Evolutionary conservation across 2,113 vertebrate genomes (phyloP).

Genomic region (Sciurus niger): DNA sequence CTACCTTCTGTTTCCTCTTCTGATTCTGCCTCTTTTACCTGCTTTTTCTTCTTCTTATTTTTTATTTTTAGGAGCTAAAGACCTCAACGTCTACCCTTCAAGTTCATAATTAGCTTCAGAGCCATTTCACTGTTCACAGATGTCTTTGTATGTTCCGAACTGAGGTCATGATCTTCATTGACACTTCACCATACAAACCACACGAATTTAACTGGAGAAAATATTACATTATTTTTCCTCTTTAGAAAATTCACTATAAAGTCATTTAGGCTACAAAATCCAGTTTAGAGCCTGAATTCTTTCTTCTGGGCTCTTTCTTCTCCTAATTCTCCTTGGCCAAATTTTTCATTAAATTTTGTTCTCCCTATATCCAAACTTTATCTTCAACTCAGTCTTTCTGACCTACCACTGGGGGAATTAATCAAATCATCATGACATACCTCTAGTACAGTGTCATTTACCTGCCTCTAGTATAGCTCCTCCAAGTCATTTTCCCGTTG

Average conservation of each 20-base stretch:
- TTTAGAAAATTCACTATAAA: background rate
- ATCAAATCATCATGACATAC: background rate
- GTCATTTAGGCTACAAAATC: background rate
- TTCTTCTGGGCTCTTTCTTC: background rate
- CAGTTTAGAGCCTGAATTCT: background rate
- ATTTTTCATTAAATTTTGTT: background rate
- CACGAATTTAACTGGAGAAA: background rate
- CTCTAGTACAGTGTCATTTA: background rate
- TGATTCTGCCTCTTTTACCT: background rate
- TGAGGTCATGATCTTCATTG: background rate
- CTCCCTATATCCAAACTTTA: background rate
- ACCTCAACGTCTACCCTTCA: background rate
- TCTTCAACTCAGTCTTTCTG: background rate
- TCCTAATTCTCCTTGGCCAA: background rate
- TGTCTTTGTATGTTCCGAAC: background rate
- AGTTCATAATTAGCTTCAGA: background rate
- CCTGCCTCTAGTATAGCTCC: background rate
- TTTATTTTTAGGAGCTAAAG: background rate
- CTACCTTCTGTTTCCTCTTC: background rate
- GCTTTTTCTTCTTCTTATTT: background rate
- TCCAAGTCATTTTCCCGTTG: background rate
- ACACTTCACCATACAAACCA: background rate
- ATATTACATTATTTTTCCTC: background rate
- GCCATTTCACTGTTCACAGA: fast-evolving
- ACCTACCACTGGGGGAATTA: background rate